A percentile compares a stretch with the other conserved stretches of the same genome.
Conservation (phyloP, 1,140 invertebrate genomes). For the Drosophila murphyi region DNA sequence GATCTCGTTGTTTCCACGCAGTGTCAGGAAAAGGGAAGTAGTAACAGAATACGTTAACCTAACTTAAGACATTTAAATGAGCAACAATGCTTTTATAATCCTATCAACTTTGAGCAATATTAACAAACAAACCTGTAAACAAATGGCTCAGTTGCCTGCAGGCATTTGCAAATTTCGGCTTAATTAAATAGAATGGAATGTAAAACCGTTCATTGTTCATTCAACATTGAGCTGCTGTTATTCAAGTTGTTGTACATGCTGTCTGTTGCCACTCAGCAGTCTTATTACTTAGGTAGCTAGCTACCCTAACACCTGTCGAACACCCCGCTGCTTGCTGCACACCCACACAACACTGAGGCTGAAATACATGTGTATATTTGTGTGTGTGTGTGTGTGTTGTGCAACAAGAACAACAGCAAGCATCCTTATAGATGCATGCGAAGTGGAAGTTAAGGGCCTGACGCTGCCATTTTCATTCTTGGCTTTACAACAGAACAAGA, state of each 20-base stretch:
- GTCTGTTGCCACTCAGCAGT: conserved; percentile 7
- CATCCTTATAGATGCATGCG: conserved; percentile 66
- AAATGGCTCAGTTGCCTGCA: conserved; percentile 18
- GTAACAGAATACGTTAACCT: too few relatives aligned
- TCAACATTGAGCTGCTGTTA: conserved; percentile 22
- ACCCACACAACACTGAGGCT: conserved; percentile 40
- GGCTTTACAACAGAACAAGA: conserved; percentile 28
- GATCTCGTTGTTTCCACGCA: too few relatives aligned
- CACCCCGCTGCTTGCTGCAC: background rate
- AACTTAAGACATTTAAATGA: too few relatives aligned
- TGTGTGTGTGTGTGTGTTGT: conserved; percentile 3
- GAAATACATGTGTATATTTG: conserved; percentile 52
- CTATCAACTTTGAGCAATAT: background rate
- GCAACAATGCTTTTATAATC: too few relatives aligned
- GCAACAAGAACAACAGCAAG: conserved; percentile 36
- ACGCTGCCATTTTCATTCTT: conserved; percentile 60
- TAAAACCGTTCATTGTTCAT: conserved; percentile 72
- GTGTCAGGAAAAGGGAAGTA: too few relatives aligned
- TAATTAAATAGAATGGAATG: conserved; percentile 78
- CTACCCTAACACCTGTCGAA: conserved; percentile 5
- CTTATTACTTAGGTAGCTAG: conserved; percentile 17
- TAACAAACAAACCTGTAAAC: background rate
- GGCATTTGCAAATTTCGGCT: conserved; percentile 45
- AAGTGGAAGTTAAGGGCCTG: conserved; percentile 49
- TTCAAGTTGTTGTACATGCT: background rate